phyloP scores from a whole-genome alignment of 2,113 vertebrate genomes.

The Sus scrofa region T2T-Sscrofa CM000827.6:73272001-73272500 shows the following conservation, averaged over 20 bases:
- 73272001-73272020: slow-evolving; percentile 4
- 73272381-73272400: too few species aligned
- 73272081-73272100: slow-evolving; percentile 2
- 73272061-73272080: background rate
- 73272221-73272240: background rate
- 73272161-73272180: background rate
- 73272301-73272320: too few species aligned
- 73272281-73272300: background rate
- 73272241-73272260: background rate
- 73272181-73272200: background rate
- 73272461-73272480: too few species aligned
- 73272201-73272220: slow-evolving; percentile 27
- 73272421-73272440: too few species aligned
- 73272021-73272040: slow-evolving; percentile 36
- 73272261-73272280: background rate
- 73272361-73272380: too few species aligned
- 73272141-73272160: background rate
- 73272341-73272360: too few species aligned
- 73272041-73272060: slow-evolving; percentile 1
- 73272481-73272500: too few species aligned
- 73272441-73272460: too few species aligned
- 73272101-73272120: slow-evolving; percentile 5
- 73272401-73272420: too few species aligned
- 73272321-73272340: too few species aligned
- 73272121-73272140: slow-evolving; percentile 35